phyloP scores from a whole-genome alignment of 2,113 vertebrate species.

The Ovis aries region DNA sequence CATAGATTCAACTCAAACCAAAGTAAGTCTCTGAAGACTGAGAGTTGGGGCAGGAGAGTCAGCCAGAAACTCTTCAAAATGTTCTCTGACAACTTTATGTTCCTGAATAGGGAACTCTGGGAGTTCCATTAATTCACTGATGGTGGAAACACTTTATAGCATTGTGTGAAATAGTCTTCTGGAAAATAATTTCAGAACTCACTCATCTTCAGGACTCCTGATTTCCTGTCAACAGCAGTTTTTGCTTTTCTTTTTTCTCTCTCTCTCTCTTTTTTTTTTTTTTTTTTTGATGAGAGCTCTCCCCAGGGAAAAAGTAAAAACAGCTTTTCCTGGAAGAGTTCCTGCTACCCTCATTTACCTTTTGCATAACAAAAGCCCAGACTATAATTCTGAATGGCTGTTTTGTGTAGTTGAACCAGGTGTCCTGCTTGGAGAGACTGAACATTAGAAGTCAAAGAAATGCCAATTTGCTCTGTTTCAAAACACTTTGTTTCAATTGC shows the following conservation, averaged over 20 bases:
- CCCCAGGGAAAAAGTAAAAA: slow-evolving; percentile 11
- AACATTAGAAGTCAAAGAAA: slow-evolving; percentile 78
- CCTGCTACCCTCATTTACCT: slow-evolving; percentile 73
- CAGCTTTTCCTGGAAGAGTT: slow-evolving; percentile 63
- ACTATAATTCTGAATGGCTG: slow-evolving; percentile 70
- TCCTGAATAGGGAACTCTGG: not conserved
- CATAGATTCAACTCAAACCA: not conserved
- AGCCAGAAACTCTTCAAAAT: not conserved
- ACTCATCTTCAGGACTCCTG: not conserved
- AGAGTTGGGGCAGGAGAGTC: not conserved
- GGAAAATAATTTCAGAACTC: not conserved
- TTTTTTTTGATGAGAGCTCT: not conserved
- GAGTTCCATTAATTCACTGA: not conserved
- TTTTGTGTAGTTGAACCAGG: slow-evolving; percentile 78
- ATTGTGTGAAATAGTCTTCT: not conserved
- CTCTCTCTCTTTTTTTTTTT: no score
- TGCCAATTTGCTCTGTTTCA: slow-evolving; percentile 79
- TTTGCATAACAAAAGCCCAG: slow-evolving; percentile 75
- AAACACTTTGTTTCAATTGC: slow-evolving; percentile 77
- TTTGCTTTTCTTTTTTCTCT: not conserved
- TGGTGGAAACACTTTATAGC: not conserved
- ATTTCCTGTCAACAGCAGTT: slow-evolving; percentile 45
- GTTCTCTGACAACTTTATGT: not conserved
- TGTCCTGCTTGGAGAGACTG: slow-evolving; percentile 75
- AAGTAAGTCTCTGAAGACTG: not conserved